Conservation (phyloP, 2,888 invertebrate species). For the Cheilosia vernalis region DNA sequence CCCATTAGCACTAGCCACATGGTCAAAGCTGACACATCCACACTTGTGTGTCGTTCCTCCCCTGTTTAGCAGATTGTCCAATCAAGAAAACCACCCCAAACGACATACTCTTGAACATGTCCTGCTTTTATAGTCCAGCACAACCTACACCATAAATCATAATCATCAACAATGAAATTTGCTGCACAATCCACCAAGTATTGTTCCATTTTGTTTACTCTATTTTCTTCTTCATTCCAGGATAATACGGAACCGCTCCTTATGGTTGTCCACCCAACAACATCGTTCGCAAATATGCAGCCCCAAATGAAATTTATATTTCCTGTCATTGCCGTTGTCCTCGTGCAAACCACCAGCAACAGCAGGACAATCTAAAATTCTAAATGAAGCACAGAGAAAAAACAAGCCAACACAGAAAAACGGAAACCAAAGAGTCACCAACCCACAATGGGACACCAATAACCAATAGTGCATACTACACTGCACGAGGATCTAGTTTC, state of each 20-base stretch:
- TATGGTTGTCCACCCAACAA: constrained; percentile 26
- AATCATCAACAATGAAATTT: constrained; percentile 62
- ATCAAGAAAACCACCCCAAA: constrained; percentile 20
- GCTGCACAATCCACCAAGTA: constrained; percentile 26
- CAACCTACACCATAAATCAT: constrained; percentile 59
- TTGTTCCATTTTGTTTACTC: constrained; percentile 37
- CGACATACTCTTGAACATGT: constrained; percentile 1
- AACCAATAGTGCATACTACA: constrained; percentile 18
- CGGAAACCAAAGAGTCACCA: constrained; percentile 51
- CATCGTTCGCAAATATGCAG: constrained; percentile 60
- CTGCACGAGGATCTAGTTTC: constrained; percentile 51
- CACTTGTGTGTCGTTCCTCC: constrained; percentile 34
- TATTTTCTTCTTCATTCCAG: constrained; percentile 49
- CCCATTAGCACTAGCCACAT: constrained; percentile 24
- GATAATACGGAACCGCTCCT: constrained; percentile 18
- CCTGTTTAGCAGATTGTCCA: constrained; percentile 48
- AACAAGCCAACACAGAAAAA: not conserved
- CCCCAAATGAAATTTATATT: constrained; percentile 72
- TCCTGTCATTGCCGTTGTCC: constrained; percentile 65
- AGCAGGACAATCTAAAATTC: constrained; percentile 18
- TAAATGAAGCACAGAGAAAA: not conserved
- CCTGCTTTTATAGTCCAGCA: not conserved
- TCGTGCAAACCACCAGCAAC: constrained; percentile 16
- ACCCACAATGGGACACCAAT: constrained; percentile 50
- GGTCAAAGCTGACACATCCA: constrained; percentile 27